phyloP scores from a whole-genome alignment of 1,140 invertebrate species.

The Branchinecta lindahli region DNA sequence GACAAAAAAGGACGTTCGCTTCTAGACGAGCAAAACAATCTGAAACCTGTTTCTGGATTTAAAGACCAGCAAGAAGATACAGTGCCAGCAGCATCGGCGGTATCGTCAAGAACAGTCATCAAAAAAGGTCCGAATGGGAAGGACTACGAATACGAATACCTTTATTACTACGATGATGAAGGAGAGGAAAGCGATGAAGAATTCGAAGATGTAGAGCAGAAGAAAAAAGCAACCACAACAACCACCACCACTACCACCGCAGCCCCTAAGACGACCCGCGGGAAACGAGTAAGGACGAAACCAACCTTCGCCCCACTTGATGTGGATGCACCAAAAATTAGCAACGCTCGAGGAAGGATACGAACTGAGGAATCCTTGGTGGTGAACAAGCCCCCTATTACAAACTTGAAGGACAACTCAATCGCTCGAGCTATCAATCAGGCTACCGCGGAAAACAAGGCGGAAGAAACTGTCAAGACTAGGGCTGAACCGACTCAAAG shows the following conservation, averaged over 20 bases:
- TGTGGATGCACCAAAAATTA: neutral
- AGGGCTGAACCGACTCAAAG: too few relatives aligned
- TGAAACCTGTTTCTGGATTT: neutral
- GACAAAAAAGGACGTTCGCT: too few relatives aligned
- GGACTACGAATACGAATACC: slow-evolving; percentile 78
- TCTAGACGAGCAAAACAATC: too few relatives aligned
- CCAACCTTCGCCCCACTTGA: neutral
- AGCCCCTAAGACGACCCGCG: neutral
- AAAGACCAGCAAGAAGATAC: slow-evolving; percentile 16
- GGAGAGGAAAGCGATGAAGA: slow-evolving; percentile 38
- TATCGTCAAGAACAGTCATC: slow-evolving; percentile 49
- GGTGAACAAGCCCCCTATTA: neutral
- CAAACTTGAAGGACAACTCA: neutral
- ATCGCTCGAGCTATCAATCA: neutral
- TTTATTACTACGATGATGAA: slow-evolving; percentile 70
- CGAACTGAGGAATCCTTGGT: neutral
- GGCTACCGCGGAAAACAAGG: too few relatives aligned
- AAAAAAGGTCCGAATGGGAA: slow-evolving; percentile 77
- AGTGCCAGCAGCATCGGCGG: slow-evolving; percentile 26
- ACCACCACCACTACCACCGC: neutral
- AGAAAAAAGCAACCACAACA: neutral
- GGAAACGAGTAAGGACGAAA: neutral
- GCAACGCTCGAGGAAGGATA: neutral
- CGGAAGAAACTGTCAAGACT: too few relatives aligned
- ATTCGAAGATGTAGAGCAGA: neutral